These are phyloP conservation scores for Phenganax stokvisi DNA, from an alignment of 92 coral and sea anemone species.

Conservation along the genomic window DNA sequence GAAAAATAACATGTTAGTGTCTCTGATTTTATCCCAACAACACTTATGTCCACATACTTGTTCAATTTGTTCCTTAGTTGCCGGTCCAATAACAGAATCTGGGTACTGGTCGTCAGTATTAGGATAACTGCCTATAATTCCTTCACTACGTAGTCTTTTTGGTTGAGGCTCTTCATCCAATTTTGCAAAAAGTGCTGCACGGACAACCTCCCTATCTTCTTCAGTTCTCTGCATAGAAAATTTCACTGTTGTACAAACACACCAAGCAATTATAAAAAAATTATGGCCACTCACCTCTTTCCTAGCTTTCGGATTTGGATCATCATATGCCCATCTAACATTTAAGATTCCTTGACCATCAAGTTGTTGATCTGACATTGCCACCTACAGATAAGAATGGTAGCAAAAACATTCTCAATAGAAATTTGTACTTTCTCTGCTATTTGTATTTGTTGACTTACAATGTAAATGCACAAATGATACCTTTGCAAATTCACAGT, in stretches of 20 bases:
- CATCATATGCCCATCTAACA: conserved; percentile 97
- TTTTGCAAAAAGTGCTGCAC: conserved; percentile 31
- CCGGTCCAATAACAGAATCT: conserved; percentile 48
- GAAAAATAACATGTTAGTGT: not conserved
- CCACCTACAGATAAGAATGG: conserved; percentile 52
- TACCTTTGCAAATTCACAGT: conserved; percentile 97
- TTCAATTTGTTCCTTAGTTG: conserved; percentile 63
- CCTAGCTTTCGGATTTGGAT: conserved; percentile 75
- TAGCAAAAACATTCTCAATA: not conserved
- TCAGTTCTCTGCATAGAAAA: conserved; percentile 12
- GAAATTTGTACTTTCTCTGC: not conserved
- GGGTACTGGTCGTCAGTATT: conserved; percentile 72
- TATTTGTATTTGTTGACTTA: not conserved
- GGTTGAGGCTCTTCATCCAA: conserved; percentile 40
- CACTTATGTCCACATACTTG: conserved; percentile 44
- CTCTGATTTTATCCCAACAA: not conserved
- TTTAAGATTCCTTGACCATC: conserved; percentile 73
- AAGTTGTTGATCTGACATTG: conserved; percentile 89
- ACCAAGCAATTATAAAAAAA: not conserved
- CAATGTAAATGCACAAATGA: not conserved
- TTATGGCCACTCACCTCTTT: conserved; percentile 53
- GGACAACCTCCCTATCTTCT: conserved; percentile 34
- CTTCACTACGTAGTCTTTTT: conserved; percentile 47
- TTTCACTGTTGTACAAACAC: not conserved
- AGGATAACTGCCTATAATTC: conserved; percentile 65